Base-by-base conservation (phyloP, 53 echinoderm and acorn worm genomes). In the Patiria pectinifera region DNA sequence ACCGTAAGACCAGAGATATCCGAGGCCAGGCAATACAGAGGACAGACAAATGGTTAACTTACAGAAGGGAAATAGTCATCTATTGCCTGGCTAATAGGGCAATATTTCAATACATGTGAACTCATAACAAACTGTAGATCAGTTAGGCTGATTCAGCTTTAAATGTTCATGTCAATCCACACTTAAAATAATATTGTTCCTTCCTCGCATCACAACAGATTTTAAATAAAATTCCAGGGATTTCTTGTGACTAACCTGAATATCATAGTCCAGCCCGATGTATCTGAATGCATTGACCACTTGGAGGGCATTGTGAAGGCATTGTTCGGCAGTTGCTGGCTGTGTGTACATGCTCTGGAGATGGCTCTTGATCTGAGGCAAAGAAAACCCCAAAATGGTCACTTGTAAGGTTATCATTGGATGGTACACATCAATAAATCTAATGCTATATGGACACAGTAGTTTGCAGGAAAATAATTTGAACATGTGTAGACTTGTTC, bases 291-390 rank as follows among this genome's bases (percentile, higher is more conserved):
- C 98, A 21, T 95, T 98, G 82, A 98, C 98, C 49, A 98, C 98
- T 84, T 98, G 95, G 69, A 98, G 93, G 1, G 97, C 96, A 85
- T 98, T 98, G 63, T 98, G 98, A 6, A 98, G 95, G 76, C 98
- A 98, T 93, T 98, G 98, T 69, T 98, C 98, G 48, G 98, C 98
- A 35, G 98, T 98, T 19, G 94, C 94, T 26, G 98, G 98, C 46
- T 96, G 96, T 0, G 98, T 98, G 95, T 96, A 98, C 98, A 98
- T 98, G 35, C 94, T 93, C 24, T 92, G 88, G 0, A 98, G 95
- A 79, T 96, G 96, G 24, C 95, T 92, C 62, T 93, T 94, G 48
- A 94, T 95, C 96, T 96, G 91, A 11, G 48, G 59, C 10, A 53
- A 11, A 80, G 47, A 15, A 45, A 66, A 80, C 5, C 9, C 46